Conservation (phyloP, 2,888 invertebrate species). For the Eupithecia inturbata region DNA sequence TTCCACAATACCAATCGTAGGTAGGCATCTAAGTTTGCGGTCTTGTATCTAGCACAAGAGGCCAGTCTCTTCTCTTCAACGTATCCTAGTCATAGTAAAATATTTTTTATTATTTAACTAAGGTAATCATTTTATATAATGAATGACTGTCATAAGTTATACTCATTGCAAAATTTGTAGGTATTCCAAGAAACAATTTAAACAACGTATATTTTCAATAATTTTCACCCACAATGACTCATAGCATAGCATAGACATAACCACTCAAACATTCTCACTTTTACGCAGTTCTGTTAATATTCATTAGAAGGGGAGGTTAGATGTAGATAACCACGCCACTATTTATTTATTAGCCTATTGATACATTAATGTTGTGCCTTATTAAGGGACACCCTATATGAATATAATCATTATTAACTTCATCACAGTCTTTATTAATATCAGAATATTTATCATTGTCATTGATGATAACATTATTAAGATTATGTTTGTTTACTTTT, state of each 20-base stretch:
- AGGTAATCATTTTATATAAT: not conserved
- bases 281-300: conserved; percentile 76
- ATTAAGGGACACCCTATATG: conserved; percentile 29
- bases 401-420: conserved; percentile 36
- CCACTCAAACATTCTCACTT: conserved; percentile 56
- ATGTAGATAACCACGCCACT: conserved; percentile 60
- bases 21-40: not conserved
- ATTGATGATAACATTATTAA: conserved; percentile 12
- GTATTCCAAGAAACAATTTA: not conserved
- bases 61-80: not conserved
- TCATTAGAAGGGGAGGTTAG: conserved; percentile 77
- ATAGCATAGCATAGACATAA: conserved; percentile 53
- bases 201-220: not conserved
- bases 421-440: conserved; percentile 29
- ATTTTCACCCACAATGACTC: conserved; percentile 59
- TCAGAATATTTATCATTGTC: conserved; percentile 21
- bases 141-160: not conserved
- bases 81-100: not conserved
- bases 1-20: not conserved
- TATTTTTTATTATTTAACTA: not conserved
- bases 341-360: conserved; percentile 45
- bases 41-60: not conserved
- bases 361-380: conserved; percentile 37
- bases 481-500: not conserved
- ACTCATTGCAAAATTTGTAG: not conserved